Evolutionary conservation across 2,888 invertebrate genomes (phyloP).

Genomic region (Clanis bilineata): DNA sequence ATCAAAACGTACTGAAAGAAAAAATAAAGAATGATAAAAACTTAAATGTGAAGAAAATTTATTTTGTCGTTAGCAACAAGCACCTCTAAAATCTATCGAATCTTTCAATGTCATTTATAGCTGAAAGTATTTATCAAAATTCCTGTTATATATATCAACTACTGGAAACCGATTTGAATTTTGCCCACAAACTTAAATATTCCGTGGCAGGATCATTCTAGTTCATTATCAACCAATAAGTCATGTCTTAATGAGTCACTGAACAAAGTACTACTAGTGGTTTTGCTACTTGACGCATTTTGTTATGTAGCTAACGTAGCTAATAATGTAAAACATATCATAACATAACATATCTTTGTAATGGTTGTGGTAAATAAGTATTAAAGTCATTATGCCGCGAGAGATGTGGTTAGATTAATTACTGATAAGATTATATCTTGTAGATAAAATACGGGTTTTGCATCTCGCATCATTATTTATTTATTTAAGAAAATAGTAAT

Average conservation of each 20-base stretch:
- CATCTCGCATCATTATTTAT: no score
- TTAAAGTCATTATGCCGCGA: background rate
- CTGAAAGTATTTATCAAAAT: background rate
- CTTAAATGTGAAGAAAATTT: background rate
- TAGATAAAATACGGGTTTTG: no score
- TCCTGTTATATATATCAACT: background rate
- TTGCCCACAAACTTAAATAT: background rate
- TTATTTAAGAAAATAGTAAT: no score
- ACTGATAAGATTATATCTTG: background rate
- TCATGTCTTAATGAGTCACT: slow-evolving; percentile 1
- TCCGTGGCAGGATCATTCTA: background rate
- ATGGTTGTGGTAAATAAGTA: background rate
- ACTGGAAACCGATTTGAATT: background rate
- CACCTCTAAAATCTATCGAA: background rate
- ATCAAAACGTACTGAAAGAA: background rate
- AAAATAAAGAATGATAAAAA: background rate
- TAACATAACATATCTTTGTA: background rate
- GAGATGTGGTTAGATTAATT: background rate
- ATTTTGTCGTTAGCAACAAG: background rate
- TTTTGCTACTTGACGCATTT: background rate
- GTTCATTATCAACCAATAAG: background rate
- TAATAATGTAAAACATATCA: background rate
- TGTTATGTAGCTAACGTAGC: background rate
- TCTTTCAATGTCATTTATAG: background rate
- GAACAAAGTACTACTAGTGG: background rate